A percentile compares a stretch with the other conserved stretches of the same genome.
Evolutionary conservation across 2,888 invertebrate genomes (phyloP).

Genomic region (Augiades crinisus): DNA sequence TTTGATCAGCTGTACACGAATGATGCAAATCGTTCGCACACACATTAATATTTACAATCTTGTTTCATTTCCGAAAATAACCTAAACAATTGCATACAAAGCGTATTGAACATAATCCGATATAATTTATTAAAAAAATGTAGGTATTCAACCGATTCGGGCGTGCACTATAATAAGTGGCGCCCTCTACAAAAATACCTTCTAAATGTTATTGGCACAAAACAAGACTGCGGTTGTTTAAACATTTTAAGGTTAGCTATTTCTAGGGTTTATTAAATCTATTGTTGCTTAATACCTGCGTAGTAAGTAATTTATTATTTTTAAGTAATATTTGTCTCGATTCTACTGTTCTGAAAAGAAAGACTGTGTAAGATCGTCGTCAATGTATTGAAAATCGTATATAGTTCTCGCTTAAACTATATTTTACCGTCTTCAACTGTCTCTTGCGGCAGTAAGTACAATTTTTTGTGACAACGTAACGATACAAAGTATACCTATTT

Average conservation of each 20-base stretch:
- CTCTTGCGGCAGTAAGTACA: slow-evolving; percentile 11
- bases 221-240: slow-evolving; percentile 32
- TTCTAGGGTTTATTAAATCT: slow-evolving; percentile 1
- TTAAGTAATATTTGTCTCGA: slow-evolving; percentile 1
- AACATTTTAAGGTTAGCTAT: slow-evolving; percentile 1
- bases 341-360: background rate
- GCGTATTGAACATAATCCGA: slow-evolving; percentile 2
- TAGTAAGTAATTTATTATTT: slow-evolving; percentile 3
- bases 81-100: slow-evolving; percentile 9
- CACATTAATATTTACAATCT: slow-evolving; percentile 2
- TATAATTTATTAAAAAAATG: background rate
- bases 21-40: background rate
- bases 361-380: background rate
- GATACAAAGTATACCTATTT: slow-evolving; percentile 9
- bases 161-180: background rate
- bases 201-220: slow-evolving; percentile 41
- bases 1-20: background rate
- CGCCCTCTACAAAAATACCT: background rate
- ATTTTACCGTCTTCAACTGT: slow-evolving; percentile 4
- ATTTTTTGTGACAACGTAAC: slow-evolving; percentile 10
- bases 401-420: slow-evolving; percentile 4
- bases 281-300: slow-evolving; percentile 9
- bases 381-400: background rate
- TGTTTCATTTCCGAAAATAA: background rate
- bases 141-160: background rate